Conservation (phyloP, 2,888 invertebrate genomes). For the Drosophila macrospina region DNA sequence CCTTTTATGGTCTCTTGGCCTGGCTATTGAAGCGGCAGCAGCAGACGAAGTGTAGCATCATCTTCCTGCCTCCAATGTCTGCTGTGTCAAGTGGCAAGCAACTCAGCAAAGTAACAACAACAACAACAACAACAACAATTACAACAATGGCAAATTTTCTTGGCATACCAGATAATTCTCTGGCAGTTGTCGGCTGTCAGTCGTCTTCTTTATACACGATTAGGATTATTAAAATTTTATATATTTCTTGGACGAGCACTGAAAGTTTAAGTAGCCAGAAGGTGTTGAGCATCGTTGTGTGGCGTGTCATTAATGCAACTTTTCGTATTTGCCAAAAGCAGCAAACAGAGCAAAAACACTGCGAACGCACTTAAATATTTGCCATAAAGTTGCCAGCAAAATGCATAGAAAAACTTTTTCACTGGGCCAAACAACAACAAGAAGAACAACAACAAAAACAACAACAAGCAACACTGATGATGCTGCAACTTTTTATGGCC, state of each 20-base stretch:
- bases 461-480: conserved; percentile 58
- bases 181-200: conserved; percentile 10
- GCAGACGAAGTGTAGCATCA: conserved; percentile 5
- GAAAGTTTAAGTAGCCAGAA: conserved; percentile 48
- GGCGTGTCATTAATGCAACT: conserved; percentile 60
- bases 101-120: conserved; percentile 4
- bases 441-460: neutral
- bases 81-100: conserved; percentile 46
- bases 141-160: conserved; percentile 14
- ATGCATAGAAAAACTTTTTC: conserved; percentile 65
- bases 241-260: conserved; percentile 21
- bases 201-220: conserved; percentile 23
- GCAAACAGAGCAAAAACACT: conserved; percentile 34
- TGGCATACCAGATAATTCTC: conserved; percentile 16
- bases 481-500: conserved; percentile 69
- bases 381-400: conserved; percentile 53
- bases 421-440: conserved; percentile 37
- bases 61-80: conserved; percentile 28
- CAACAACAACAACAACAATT: conserved; percentile 7
- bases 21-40: conserved; percentile 27
- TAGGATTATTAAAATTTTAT: conserved; percentile 57
- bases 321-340: conserved; percentile 46
- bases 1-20: conserved; percentile 54
- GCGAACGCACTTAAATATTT: conserved; percentile 66
- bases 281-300: conserved; percentile 52